Evolutionary conservation across 1,140 invertebrate genomes (phyloP).

Genomic region (silkworm (Bombyx mori)): ASM3026992v2 NC_085124.1:7841001-7841500

Average conservation of each 20-base stretch:
- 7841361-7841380: conserved; percentile 66
- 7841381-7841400: conserved; percentile 60
- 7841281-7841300: conserved; percentile 55
- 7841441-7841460: conserved; percentile 38
- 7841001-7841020: conserved; percentile 27
- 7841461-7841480: conserved; percentile 2
- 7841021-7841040: conserved; percentile 35
- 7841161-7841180: conserved; percentile 21
- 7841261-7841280: conserved; percentile 34
- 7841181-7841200: conserved; percentile 50
- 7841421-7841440: conserved; percentile 43
- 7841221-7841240: conserved; percentile 52
- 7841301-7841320: conserved; percentile 47
- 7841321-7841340: conserved; percentile 68
- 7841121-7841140: conserved; percentile 66
- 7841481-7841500: conserved; percentile 19
- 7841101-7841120: conserved; percentile 50
- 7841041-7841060: conserved; percentile 58
- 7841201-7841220: conserved; percentile 38
- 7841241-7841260: conserved; percentile 15
- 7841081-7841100: conserved; percentile 51
- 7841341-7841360: conserved; percentile 70
- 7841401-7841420: conserved; percentile 38
- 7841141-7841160: conserved; percentile 38
- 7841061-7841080: conserved; percentile 30